Conservation (phyloP, 2,113 vertebrate species). For the Clinocottus analis region DNA sequence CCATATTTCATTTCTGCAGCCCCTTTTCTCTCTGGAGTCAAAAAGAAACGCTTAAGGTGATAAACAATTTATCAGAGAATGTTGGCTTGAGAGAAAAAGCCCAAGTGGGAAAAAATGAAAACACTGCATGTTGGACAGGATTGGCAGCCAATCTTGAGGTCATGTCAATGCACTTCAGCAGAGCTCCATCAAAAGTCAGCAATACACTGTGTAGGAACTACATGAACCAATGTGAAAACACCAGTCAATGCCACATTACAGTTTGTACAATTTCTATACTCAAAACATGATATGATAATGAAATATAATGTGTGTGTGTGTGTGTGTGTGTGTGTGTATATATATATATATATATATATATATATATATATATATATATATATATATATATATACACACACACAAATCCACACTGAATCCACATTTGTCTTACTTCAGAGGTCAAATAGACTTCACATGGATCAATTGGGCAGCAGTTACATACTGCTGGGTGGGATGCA, state of each 20-base stretch:
- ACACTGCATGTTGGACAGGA: constrained; percentile 46
- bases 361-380: too few relatives aligned
- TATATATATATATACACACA: too few relatives aligned
- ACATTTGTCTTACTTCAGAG: constrained; percentile 45
- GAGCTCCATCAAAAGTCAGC: constrained; percentile 64
- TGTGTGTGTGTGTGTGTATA: too few relatives aligned
- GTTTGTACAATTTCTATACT: constrained; percentile 21
- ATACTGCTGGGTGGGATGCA: constrained; percentile 50
- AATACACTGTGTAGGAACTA: constrained; percentile 46
- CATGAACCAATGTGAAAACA: constrained; percentile 59
- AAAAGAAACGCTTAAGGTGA: constrained; percentile 68
- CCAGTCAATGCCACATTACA: constrained; percentile 63
- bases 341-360: not conserved
- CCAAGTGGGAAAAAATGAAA: constrained; percentile 53
- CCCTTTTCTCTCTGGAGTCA: constrained; percentile 46
- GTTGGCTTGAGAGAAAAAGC: constrained; percentile 53
- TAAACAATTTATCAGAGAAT: constrained; percentile 74
- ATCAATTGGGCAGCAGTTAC: constrained; percentile 63
- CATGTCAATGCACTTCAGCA: constrained; percentile 59
- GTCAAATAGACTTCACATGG: constrained; percentile 52
- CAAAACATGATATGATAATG: constrained; percentile 26
- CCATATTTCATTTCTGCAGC: constrained; percentile 57
- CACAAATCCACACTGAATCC: too few relatives aligned
- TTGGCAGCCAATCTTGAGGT: constrained; percentile 73
- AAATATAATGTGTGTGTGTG: constrained; percentile 21